These are phyloP conservation scores for Xiphorhynchus elegans DNA, from an alignment of 2,113 vertebrate species.

Conservation along the genomic window DNA sequence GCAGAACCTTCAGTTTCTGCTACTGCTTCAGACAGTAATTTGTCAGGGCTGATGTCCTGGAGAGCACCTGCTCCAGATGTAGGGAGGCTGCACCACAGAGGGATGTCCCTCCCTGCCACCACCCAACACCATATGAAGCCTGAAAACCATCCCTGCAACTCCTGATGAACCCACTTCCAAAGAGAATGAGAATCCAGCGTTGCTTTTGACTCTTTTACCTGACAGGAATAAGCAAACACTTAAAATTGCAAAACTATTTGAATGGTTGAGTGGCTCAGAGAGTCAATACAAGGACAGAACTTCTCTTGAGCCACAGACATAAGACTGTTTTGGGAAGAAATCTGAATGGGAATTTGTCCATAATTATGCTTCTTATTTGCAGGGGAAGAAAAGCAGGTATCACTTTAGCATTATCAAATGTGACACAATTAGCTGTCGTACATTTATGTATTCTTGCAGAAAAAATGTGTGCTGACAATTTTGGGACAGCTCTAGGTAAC, in stretches of 20 bases:
- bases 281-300: background rate
- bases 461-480: background rate
- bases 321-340: background rate
- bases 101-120: background rate
- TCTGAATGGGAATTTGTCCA: background rate
- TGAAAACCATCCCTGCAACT: background rate
- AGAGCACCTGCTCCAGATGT: background rate
- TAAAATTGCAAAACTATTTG: background rate
- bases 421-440: background rate
- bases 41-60: background rate
- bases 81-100: background rate
- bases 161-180: background rate
- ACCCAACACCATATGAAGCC: fast-evolving
- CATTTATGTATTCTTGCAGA: background rate
- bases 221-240: background rate
- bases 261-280: background rate
- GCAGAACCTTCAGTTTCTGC: background rate
- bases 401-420: background rate
- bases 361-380: background rate
- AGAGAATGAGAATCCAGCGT: background rate
- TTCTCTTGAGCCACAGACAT: background rate
- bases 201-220: background rate
- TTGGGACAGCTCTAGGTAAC: background rate
- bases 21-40: background rate
- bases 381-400: background rate